A percentile compares a stretch with the other conserved stretches of the same genome.
Evolutionary conservation across 2,797 vertebrate species (phyloP).

Genomic region (Oreochromis mossambicus): DNA sequence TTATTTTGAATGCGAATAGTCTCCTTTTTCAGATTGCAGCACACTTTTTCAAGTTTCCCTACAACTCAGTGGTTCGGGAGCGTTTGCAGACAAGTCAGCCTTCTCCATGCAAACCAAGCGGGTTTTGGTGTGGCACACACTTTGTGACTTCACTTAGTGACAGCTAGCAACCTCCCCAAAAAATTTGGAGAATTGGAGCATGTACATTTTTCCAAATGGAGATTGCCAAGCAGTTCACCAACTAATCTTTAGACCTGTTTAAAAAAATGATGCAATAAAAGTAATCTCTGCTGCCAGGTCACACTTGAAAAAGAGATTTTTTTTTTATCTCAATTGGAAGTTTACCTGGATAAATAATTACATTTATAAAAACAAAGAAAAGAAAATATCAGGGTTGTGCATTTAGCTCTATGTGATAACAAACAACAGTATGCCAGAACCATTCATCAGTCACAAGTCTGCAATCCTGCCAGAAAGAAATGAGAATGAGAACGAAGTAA

Average conservation of each 20-base stretch:
- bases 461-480: slow-evolving; percentile 19
- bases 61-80: background rate
- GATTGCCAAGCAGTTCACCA: background rate
- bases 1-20: background rate
- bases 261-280: background rate
- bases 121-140: fast-evolving
- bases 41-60: background rate
- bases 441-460: slow-evolving; percentile 11
- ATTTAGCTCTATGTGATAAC: background rate
- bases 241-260: background rate
- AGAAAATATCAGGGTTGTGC: background rate
- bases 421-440: background rate
- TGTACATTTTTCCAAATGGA: background rate
- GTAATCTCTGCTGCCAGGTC: background rate
- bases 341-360: background rate
- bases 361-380: background rate
- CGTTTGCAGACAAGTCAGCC: background rate
- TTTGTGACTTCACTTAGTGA: background rate
- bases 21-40: background rate
- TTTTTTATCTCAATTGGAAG: background rate
- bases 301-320: background rate
- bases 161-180: background rate
- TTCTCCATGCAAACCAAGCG: background rate
- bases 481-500: background rate
- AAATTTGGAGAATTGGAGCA: too few species aligned